Evolutionary conservation across 2,113 vertebrate species (phyloP).

Genomic region (Stegostoma tigrinum): DNA sequence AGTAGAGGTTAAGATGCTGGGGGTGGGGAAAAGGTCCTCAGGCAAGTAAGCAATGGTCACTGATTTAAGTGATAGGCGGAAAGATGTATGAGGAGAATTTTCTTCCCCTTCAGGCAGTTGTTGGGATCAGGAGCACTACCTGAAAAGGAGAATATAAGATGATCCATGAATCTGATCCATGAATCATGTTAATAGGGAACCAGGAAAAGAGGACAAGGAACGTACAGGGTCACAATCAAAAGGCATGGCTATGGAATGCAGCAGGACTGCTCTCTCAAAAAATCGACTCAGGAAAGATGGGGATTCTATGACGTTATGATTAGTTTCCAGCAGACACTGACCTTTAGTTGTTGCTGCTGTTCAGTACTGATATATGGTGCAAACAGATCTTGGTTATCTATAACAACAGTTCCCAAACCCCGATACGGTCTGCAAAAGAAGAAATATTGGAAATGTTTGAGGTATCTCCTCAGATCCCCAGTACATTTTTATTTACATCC

Average conservation of each 20-base stretch:
- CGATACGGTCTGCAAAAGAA: slow-evolving; percentile 11
- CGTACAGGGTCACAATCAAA: not conserved
- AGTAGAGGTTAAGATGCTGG: not conserved
- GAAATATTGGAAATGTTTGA: not conserved
- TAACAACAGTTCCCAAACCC: slow-evolving; percentile 13
- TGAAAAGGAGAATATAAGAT: not conserved
- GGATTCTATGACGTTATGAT: not conserved
- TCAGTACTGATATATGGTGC: not conserved
- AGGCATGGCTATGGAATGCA: not conserved
- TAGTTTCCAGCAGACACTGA: not conserved
- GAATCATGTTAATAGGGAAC: not conserved
- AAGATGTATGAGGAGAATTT: not conserved
- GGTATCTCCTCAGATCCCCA: too few relatives aligned
- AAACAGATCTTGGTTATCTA: slow-evolving; percentile 12
- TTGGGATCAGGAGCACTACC: not conserved
- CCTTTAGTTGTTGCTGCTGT: not conserved
- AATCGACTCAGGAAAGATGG: not conserved
- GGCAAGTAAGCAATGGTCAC: not conserved
- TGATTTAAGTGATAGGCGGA: not conserved
- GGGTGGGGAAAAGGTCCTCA: too few relatives aligned
- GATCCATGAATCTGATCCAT: not conserved
- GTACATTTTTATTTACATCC: not conserved
- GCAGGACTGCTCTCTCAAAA: not conserved
- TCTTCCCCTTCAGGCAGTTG: not conserved
- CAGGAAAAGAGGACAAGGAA: not conserved